phyloP scores from a whole-genome alignment of 2,888 invertebrate species.

The Noctua comes region DNA sequence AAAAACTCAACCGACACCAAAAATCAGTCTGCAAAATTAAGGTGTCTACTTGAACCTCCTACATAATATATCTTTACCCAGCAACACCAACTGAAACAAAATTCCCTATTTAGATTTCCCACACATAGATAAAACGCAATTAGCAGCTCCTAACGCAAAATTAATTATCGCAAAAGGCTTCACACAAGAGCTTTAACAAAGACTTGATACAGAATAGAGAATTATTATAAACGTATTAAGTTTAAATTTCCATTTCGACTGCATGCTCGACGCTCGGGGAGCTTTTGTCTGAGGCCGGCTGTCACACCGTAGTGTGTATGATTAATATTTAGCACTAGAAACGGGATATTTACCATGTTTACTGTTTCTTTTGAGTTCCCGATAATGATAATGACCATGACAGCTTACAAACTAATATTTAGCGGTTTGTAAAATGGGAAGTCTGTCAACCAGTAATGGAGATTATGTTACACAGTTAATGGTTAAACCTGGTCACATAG shows the following conservation, averaged over 20 bases:
- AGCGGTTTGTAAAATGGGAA: too few species aligned
- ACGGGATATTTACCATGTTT: too few species aligned
- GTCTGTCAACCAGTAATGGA: too few species aligned
- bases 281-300: conserved; percentile 30
- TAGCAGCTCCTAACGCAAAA: conserved; percentile 41
- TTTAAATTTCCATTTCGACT: conserved; percentile 63
- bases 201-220: conserved; percentile 40
- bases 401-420: too few species aligned
- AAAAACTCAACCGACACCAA: too few species aligned
- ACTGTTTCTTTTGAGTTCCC: too few species aligned
- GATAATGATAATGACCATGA: too few species aligned
- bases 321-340: not conserved
- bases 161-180: conserved; percentile 53
- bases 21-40: not conserved
- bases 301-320: conserved; percentile 34
- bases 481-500: too few species aligned
- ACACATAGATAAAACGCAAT: conserved; percentile 40
- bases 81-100: not conserved
- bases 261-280: conserved; percentile 22
- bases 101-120: not conserved
- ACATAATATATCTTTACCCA: too few species aligned
- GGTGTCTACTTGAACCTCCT: not conserved
- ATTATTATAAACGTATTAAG: conserved; percentile 63
- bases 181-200: conserved; percentile 32
- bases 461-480: too few species aligned